Evolutionary conservation across 1,140 invertebrate species (phyloP).

Genomic region (Drosophila serrata): DNA sequence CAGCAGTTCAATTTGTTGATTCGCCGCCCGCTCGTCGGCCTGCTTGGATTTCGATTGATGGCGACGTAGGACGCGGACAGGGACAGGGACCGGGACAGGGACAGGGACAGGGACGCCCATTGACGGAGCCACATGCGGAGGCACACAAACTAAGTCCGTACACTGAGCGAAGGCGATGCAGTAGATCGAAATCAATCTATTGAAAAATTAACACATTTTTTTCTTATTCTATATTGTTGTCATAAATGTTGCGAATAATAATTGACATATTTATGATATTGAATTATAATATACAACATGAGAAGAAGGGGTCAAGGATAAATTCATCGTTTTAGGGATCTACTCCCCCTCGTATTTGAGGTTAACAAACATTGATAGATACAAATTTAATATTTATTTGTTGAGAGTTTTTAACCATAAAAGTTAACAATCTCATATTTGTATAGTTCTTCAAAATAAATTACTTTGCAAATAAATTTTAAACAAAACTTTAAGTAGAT

Average conservation of each 20-base stretch:
- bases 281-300: too few species aligned
- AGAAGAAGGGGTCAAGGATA: not conserved
- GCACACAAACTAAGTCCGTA: slow-evolving; percentile 7
- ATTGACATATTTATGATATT: not conserved
- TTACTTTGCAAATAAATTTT: too few species aligned
- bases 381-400: too few species aligned
- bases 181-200: too few species aligned
- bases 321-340: not conserved
- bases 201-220: too few species aligned
- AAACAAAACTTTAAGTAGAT: too few species aligned
- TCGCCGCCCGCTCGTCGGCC: slow-evolving; percentile 40
- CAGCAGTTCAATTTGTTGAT: slow-evolving; percentile 78
- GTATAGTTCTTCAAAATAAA: too few species aligned
- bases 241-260: not conserved
- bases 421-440: too few species aligned
- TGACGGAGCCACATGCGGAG: slow-evolving; percentile 19
- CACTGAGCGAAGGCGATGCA: slow-evolving; percentile 7
- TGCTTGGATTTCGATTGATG: slow-evolving; percentile 73
- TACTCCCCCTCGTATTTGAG: not conserved
- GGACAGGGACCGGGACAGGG: slow-evolving; percentile 40
- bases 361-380: too few species aligned
- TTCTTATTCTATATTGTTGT: not conserved
- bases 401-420: too few species aligned
- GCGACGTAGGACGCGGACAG: slow-evolving; percentile 58
- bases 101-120: slow-evolving; percentile 41